Evolutionary conservation across 2,888 invertebrate genomes (phyloP), one percentile per base, ranked within the genome.

Genomic region (Elmis aenea): DNA sequence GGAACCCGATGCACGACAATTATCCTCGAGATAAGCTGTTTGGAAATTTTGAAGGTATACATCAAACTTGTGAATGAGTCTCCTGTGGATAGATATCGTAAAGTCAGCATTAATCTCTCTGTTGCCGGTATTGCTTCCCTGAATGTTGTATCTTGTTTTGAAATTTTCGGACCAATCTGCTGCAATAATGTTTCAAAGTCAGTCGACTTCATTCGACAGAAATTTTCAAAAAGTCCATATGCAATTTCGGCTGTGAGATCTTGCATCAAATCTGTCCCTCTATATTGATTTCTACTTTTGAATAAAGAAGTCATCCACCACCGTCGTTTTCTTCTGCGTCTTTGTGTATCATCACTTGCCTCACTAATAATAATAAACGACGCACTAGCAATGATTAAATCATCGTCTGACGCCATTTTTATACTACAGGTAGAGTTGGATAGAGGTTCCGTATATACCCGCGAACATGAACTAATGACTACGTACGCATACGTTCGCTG

Each of bases 121-220:
- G 53, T 54, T 3, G 53, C 50, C 29, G 55, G 49, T 34, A 58
- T 51, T 13, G 46, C 32, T 37, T 43, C 28, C 24, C 46, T 46
- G 11, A 41, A 46, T 34, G 51, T 41, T 25, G 56, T 58, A 42
- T 57, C 54, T 35, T 55, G 46, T 47, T 57, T 57, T n/a, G 51
- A 49, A 33, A 59, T 56, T 16, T 57, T 48, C 4, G 53, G 54
- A 41, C 52, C 47, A 51, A 55, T 50, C 49, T 52, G 54, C 3
- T 41, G 24, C 30, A 57, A 42, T 28, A 61, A 50, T 45, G 42
- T 40, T 33, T 57, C 54, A 54, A 59, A 59, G 45, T 59, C 57
- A 26, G 42, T 16, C 40, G 31, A 51, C 13, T 42, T 47, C 55
- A 57, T 55, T 30, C 51, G 40, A 26, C 44, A 49, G 29, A 58